Percentiles rank a stretch among this genome's conserved stretches.
These are phyloP conservation scores for Oceanodroma leucorhoa DNA, from an alignment of 2,797 vertebrate species.

Conservation along the genomic window DNA sequence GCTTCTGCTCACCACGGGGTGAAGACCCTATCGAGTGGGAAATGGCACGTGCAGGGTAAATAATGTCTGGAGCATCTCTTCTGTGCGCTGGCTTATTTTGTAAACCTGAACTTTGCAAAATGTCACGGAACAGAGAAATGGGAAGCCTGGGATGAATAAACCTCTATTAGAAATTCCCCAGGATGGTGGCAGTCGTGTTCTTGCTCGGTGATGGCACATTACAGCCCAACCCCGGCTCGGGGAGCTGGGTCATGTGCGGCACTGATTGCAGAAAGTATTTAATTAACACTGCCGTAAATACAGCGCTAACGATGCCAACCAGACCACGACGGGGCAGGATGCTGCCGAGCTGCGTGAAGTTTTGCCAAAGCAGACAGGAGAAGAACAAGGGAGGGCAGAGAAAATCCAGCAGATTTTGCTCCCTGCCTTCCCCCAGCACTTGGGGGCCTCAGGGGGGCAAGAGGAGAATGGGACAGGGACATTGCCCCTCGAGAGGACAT, in stretches of 20 bases:
- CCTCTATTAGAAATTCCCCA: constrained; percentile 61
- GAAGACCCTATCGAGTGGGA: neutral
- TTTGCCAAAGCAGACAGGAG: neutral
- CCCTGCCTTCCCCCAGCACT: neutral
- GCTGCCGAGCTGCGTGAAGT: neutral
- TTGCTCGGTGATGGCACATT: constrained; percentile 11
- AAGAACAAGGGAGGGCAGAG: neutral
- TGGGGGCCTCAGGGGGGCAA: accelerated
- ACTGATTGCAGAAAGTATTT: constrained; percentile 51
- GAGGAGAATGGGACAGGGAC: neutral
- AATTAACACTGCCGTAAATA: constrained; percentile 48
- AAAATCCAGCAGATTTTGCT: neutral
- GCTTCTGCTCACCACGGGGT: accelerated
- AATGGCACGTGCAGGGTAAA: neutral
- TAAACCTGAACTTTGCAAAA: constrained; percentile 79
- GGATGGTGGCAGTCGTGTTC: constrained; percentile 20
- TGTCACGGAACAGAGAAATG: constrained; percentile 69
- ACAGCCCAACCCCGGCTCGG: neutral
- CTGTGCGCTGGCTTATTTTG: constrained; percentile 54
- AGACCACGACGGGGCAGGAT: neutral
- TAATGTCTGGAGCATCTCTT: neutral
- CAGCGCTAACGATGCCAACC: neutral
- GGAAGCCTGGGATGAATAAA: constrained; percentile 61
- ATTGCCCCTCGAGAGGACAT: accelerated
- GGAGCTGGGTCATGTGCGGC: neutral